Evolutionary conservation across 2,113 vertebrate species (phyloP), one percentile per base, ranked within the genome.

Genomic region (Barbus barbus): DNA sequence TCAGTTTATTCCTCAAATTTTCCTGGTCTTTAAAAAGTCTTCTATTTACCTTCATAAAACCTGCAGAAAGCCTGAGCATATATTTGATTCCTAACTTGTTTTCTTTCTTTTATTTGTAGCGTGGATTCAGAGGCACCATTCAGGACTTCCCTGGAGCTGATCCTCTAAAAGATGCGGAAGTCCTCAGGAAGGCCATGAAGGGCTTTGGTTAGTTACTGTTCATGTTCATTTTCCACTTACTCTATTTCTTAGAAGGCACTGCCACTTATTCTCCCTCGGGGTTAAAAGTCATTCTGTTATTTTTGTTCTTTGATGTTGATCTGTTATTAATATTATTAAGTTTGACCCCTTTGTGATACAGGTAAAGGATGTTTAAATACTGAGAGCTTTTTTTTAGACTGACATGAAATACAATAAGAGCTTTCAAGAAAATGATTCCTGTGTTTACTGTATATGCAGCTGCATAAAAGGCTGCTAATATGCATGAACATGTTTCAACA

Each of bases 151-250:
- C 95, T 0, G 95, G 95, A 80, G 98, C 98, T 81, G 97, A 99
- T 83, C 93, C 96, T n/a, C 91, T 99, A 56, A 95, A 87, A 88
- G 98, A 98, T n/a, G 96, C 93, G 0, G 98, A 99, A 85, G 97
- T 98, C 74, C 94, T 99, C 72, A 95, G 98, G 86, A 99, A 99
- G 88, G 98, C 98, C 22, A 99, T 99, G 98, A 99, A 99, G 80
- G 98, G 98, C 65, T 96, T 99, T 0, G 97, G 98, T 99, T 85
- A 96, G 80, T 82, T 78, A 38, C n/a, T 41, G 4, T 78, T 65
- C 24, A 28, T 18, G 14, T 48, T 22, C 7, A 26, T 51, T 48
- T 72, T 72, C 36, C 12, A 44, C 38, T 44, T 26, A 41, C 41
- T 61, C 20, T 63, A 7, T 14, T 58, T 82, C 4, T 56, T 20